These are phyloP conservation scores for Xestia xanthographa DNA, from an alignment of 2,888 invertebrate genomes.

Conservation along the genomic window DNA sequence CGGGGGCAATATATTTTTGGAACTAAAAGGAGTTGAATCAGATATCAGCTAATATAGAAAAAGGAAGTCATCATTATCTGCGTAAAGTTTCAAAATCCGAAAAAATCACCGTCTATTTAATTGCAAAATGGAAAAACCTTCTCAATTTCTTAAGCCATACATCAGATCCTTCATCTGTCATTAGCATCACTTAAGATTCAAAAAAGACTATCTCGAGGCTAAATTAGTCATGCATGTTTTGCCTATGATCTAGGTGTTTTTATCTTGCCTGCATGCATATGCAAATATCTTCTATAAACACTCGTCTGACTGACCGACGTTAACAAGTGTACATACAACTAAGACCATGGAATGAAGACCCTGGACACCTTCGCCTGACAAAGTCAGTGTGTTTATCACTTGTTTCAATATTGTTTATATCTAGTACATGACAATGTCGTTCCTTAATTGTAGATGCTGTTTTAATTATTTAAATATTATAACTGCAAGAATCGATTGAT, in stretches of 20 bases:
- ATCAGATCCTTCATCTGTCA: conserved; percentile 55
- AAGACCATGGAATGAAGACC: conserved; percentile 67
- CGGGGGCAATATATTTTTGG: conserved; percentile 61
- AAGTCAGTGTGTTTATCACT: conserved; percentile 59
- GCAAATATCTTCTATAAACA: conserved; percentile 81
- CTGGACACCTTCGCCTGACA: conserved; percentile 68
- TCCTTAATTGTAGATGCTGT: conserved; percentile 22
- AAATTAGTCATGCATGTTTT: conserved; percentile 81
- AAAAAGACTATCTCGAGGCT: conserved; percentile 65
- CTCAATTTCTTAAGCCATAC: conserved; percentile 31
- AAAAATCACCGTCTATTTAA: not conserved
- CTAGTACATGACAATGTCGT: conserved; percentile 23
- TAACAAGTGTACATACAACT: conserved; percentile 76
- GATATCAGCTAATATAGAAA: conserved; percentile 59
- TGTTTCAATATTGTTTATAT: conserved; percentile 51
- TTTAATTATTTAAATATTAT: conserved; percentile 11
- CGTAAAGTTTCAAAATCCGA: not conserved
- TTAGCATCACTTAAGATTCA: conserved; percentile 70
- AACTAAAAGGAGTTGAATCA: conserved; percentile 45
- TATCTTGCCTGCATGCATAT: conserved; percentile 80
- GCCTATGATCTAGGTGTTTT: conserved; percentile 78
- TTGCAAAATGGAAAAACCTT: conserved; percentile 24
- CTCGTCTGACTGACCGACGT: conserved; percentile 68
- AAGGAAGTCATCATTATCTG: conserved; percentile 39
- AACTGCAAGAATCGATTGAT: conserved; percentile 5